A percentile compares a stretch with the other conserved stretches of the same genome.
Evolutionary conservation across 2,888 invertebrate genomes (phyloP).

Genomic region (Dioctria linearis): DNA sequence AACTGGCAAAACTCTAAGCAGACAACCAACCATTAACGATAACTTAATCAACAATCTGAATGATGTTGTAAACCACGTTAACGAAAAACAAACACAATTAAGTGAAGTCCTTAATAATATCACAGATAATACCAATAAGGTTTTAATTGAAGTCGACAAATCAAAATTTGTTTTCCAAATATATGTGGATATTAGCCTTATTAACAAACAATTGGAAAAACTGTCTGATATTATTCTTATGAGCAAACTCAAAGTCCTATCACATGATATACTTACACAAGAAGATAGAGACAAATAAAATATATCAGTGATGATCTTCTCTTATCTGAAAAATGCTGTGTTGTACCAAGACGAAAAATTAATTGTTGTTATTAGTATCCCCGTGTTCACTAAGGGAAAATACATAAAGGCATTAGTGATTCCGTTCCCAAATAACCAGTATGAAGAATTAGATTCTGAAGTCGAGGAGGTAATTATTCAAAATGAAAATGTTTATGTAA

Average conservation of each 20-base stretch:
- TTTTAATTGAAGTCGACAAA: neutral
- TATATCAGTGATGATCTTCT: slow-evolving; percentile 2
- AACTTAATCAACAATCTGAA: neutral
- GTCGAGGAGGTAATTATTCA: slow-evolving; percentile 7
- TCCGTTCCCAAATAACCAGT: slow-evolving; percentile 34
- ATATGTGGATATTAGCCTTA: neutral
- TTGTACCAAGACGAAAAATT: neutral
- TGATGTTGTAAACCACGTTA: neutral
- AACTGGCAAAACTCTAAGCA: neutral
- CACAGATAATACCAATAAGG: no score
- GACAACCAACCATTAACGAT: neutral
- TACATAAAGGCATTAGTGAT: slow-evolving; percentile 26
- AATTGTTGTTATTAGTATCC: slow-evolving; percentile 1
- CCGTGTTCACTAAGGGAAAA: slow-evolving; percentile 5
- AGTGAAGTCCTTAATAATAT: no score
- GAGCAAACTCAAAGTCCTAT: neutral
- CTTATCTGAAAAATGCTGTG: slow-evolving; percentile 17
- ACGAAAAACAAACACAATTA: slow-evolving; percentile 5
- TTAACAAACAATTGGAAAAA: slow-evolving; percentile 37
- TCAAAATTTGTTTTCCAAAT: neutral
- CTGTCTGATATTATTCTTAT: slow-evolving; percentile 20
- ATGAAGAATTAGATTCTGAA: slow-evolving; percentile 16
- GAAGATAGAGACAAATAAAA: slow-evolving; percentile 30
- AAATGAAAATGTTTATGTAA: neutral
- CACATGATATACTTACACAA: neutral